Percentiles rank a stretch among this genome's conserved stretches.
phyloP scores from a whole-genome alignment of 2,113 vertebrate species.

The Strix uralensis region DNA sequence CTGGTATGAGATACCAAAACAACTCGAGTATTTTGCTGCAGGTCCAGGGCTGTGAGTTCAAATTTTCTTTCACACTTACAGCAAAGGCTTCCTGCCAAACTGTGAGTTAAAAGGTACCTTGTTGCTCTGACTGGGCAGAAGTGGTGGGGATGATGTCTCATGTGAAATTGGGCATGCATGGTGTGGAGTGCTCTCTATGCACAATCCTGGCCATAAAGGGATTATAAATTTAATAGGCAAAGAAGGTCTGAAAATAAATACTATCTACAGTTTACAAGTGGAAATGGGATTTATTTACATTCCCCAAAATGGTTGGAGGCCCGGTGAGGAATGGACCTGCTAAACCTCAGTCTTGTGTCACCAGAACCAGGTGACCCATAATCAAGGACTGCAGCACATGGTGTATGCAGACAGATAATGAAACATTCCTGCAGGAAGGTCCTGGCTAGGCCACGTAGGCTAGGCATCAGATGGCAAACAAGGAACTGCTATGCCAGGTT shows the following conservation, averaged over 20 bases:
- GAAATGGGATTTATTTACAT: neutral
- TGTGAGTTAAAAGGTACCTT: neutral
- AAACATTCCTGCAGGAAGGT: neutral
- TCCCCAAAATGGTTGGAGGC: neutral
- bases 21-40: neutral
- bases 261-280: neutral
- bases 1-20: neutral
- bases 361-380: neutral
- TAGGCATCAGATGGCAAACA: neutral
- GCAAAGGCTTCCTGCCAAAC: neutral
- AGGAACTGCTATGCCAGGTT: neutral
- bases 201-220: neutral
- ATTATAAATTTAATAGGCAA: neutral
- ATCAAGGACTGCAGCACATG: neutral
- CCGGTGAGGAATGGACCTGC: neutral
- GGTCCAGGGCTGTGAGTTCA: neutral
- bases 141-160: neutral
- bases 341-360: neutral
- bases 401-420: neutral
- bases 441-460: neutral
- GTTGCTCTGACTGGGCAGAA: neutral
- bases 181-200: neutral
- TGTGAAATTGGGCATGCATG: neutral
- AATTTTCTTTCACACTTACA: neutral
- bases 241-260: neutral